Evolutionary conservation across 2,888 invertebrate genomes (phyloP), one percentile per base, ranked within the genome.

Genomic region (Bombyx huttoni): DNA sequence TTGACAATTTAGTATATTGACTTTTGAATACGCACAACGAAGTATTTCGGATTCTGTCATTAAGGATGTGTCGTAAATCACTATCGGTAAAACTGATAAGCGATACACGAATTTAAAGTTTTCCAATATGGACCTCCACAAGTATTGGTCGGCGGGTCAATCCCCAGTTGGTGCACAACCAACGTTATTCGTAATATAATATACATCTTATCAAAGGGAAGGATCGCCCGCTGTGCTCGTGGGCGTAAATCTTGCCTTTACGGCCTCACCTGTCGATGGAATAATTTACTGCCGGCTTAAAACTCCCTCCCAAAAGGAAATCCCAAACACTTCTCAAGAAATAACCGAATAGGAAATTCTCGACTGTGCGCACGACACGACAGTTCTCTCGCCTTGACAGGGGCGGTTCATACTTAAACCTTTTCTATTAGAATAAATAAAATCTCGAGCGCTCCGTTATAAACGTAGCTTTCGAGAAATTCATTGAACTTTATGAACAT

Each of bases 241-340:
- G 68, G 74, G 79, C 84, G 84, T 88, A 88, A 87, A 88, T 88
- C 87, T 87, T 84, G 72, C 85, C 82, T 86, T 85, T 84, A 87
- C 87, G 78, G 81, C 84, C 83, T 83, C 80, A 87, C 87, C 87
- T 88, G 87, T 86, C 87, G 83, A 85, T 78, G 72, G 83, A 84
- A 86, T 87, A 88, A 88, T 88, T 87, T 88, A 88, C 83, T 82
- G 79, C 80, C 69, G 74, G 81, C 85, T 88, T 85, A 86, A 87
- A 88, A 87, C 81, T 87, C 86, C 78, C 76, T 67, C 66, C 70
- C 71, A 67, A 77, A 75, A 79, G 81, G 78, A 84, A 86, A 86
- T 83, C 79, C 83, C 83, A 80, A 85, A 85, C 85, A 85, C 84
- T 82, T 83, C 81, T 78, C 75, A 78, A 81, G 83, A 83, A 86